Evolutionary conservation across 2,888 invertebrate genomes (phyloP).

Genomic region (Drosophila acutilabella): DNA sequence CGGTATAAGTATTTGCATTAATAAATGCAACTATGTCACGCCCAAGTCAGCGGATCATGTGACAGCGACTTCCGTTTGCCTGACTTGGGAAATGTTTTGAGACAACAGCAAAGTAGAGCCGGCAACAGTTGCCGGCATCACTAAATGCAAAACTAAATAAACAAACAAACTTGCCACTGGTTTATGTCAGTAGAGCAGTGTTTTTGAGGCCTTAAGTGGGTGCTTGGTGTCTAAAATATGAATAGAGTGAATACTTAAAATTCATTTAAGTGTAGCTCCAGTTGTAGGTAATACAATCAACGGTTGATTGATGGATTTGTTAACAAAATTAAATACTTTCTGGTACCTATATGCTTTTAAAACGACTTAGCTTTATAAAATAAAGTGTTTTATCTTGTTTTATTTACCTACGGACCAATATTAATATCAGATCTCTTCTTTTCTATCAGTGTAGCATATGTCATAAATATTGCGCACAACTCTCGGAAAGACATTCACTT

Average conservation of each 20-base stretch:
- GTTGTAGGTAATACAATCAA: slow-evolving; percentile 2
- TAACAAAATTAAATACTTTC: not conserved
- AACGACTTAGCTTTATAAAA: no score
- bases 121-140: slow-evolving; percentile 44
- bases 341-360: no score
- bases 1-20: slow-evolving; percentile 72
- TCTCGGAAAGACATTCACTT: slow-evolving; percentile 64
- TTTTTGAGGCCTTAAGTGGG: not conserved
- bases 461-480: slow-evolving; percentile 32
- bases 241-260: slow-evolving; percentile 19
- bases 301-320: not conserved
- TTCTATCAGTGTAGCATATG: slow-evolving; percentile 11
- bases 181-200: slow-evolving; percentile 48
- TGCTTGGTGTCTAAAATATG: slow-evolving; percentile 5
- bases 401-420: no score
- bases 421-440: not conserved
- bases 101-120: slow-evolving; percentile 12
- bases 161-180: slow-evolving; percentile 58
- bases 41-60: slow-evolving; percentile 68
- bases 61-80: slow-evolving; percentile 68
- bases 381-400: no score
- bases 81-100: slow-evolving; percentile 41
- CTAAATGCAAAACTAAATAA: slow-evolving; percentile 44
- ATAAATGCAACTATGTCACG: slow-evolving; percentile 78
- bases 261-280: slow-evolving; percentile 6